Evolutionary conservation across 2,797 vertebrate species (phyloP).

Genomic region (Poecilia picta): DNA sequence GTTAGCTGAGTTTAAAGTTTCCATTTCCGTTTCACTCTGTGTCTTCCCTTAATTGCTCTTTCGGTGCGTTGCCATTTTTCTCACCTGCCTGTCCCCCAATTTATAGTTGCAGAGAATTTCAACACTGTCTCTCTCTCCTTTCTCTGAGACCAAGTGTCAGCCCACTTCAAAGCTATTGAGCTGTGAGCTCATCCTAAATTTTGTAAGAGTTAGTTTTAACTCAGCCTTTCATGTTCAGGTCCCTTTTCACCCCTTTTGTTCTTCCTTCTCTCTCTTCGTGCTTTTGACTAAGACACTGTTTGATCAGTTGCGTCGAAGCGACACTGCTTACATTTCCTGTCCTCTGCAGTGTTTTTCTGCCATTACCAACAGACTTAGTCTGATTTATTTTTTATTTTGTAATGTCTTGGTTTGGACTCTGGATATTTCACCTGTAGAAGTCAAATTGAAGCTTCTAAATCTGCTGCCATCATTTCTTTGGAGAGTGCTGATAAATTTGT

Average conservation of each 20-base stretch:
- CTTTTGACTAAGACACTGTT: not conserved
- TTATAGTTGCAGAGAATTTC: conserved; percentile 21
- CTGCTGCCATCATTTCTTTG: not conserved
- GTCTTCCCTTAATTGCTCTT: conserved; percentile 7
- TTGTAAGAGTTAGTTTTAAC: conserved; percentile 8
- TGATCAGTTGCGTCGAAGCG: not conserved
- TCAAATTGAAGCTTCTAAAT: not conserved
- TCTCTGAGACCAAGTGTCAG: conserved; percentile 21
- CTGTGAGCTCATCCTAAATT: conserved; percentile 19
- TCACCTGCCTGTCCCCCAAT: conserved; percentile 4
- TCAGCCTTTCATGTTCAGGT: not conserved
- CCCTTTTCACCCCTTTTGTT: not conserved
- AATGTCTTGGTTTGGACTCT: not conserved
- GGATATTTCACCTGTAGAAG: not conserved
- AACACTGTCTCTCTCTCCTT: not conserved
- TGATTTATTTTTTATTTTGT: not conserved
- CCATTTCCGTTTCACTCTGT: not conserved
- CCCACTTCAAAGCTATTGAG: conserved; percentile 22
- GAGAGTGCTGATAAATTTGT: not conserved
- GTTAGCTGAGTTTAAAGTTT: not conserved
- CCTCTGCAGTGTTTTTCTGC: not conserved
- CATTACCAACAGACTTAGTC: not conserved
- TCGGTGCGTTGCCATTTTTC: not conserved
- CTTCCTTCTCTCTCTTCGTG: conserved; percentile 1
- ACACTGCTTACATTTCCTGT: not conserved